Evolutionary conservation across 53 echinoderm and acorn worm genomes (phyloP).

Genomic region (Echinarachnius parma): DNA sequence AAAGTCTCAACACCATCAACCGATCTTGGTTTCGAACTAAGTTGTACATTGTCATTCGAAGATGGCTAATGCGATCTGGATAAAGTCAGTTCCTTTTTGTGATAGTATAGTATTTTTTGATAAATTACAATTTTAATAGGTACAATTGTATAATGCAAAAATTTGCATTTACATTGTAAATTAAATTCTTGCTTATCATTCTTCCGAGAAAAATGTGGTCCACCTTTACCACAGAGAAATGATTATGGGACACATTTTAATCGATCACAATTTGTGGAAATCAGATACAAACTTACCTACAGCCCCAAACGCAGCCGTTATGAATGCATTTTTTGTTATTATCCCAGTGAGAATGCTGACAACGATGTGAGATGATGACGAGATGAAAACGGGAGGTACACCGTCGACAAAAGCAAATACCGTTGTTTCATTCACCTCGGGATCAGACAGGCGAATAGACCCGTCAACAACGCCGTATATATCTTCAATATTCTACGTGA

Average conservation of each 20-base stretch:
- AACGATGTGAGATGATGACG: conserved; percentile 11
- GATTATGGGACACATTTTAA: background rate
- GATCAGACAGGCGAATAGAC: background rate
- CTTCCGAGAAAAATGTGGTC: too few species aligned
- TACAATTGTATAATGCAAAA: too few species aligned
- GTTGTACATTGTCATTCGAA: too few species aligned
- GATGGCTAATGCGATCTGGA: too few species aligned
- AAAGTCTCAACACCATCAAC: too few species aligned
- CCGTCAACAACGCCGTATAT: background rate
- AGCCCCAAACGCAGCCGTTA: background rate
- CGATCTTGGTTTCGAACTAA: too few species aligned
- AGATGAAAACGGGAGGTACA: conserved; percentile 11
- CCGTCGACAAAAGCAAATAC: background rate
- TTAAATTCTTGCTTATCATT: too few species aligned
- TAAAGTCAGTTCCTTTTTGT: too few species aligned
- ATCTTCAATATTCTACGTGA: background rate
- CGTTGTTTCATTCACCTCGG: background rate
- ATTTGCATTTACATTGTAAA: too few species aligned
- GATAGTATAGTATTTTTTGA: too few species aligned
- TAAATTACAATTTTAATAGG: too few species aligned
- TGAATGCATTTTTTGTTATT: background rate
- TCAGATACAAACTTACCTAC: background rate
- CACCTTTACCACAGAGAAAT: too few species aligned
- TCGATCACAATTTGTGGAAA: background rate
- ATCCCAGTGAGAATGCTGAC: background rate